phyloP scores from a whole-genome alignment of 2,113 vertebrate species.

The Verasper variegatus region DNA sequence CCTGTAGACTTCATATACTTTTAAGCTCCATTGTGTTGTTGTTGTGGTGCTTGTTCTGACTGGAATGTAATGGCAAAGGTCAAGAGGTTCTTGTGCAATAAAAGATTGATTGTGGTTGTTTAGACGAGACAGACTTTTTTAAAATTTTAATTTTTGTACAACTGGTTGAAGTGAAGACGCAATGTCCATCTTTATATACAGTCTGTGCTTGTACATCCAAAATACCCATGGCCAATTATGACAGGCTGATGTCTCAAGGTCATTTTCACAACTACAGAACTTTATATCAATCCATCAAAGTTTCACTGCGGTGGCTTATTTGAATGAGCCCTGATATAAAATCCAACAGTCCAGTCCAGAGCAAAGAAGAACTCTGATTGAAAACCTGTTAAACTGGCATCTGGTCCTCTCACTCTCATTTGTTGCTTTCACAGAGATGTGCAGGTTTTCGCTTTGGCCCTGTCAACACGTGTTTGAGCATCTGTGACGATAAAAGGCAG shows the following conservation, averaged over 20 bases:
- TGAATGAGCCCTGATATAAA: too few species aligned
- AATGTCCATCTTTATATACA: too few species aligned
- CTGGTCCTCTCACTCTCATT: neutral
- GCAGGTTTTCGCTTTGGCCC: neutral
- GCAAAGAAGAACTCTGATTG: neutral
- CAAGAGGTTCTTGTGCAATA: slow-evolving; percentile 28
- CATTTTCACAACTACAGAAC: too few species aligned
- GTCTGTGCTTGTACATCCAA: too few species aligned
- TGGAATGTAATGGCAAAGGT: slow-evolving; percentile 42
- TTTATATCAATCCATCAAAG: too few species aligned
- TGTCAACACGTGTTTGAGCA: slow-evolving; percentile 11
- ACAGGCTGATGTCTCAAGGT: too few species aligned
- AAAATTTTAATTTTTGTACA: too few species aligned
- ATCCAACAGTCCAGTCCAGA: too few species aligned
- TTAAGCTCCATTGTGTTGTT: slow-evolving; percentile 62
- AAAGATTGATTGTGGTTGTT: slow-evolving; percentile 42
- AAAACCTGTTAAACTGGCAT: neutral
- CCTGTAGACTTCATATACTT: slow-evolving; percentile 81
- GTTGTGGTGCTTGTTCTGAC: slow-evolving; percentile 62
- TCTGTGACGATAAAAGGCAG: slow-evolving; percentile 19
- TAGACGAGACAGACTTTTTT: neutral
- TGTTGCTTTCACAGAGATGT: neutral
- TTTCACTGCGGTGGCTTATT: too few species aligned
- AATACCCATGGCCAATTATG: too few species aligned
- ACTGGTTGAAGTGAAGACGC: too few species aligned